Base-by-base conservation (phyloP, 2,797 vertebrate genomes). In the Cryptoprocta ferox region DNA sequence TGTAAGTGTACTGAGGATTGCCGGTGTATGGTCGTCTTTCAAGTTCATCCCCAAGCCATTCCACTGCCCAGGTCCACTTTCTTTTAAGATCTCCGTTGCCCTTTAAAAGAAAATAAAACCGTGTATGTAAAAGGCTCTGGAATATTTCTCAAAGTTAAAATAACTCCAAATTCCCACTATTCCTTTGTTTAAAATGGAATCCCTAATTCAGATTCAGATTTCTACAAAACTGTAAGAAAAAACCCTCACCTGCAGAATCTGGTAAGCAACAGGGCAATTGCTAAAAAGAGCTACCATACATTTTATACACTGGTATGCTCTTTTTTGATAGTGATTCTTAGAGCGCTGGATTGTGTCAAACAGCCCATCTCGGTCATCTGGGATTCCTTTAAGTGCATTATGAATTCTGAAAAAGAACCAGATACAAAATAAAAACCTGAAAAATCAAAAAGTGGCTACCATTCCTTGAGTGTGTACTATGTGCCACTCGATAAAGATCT, bases 301-400 rank as follows among this genome's bases (percentile, higher is more conserved):
- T 98, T 99, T 99, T 98, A 99, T 99, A 98, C 99, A 99, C 97
- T 99, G 99, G 98, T 99, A 99, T 91, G 99, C 99, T 98, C 99
- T 99, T 98, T 99, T 99, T 99, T 99, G 99, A 98, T 99, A 99
- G 99, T 99, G 99, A 99, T 99, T 99, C 98, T 99, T 99, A 14
- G 99, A 99, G 98, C 99, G 99, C 98, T 99, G 99, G 98, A 99
- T 99, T 98, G 99, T 99, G 98, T 99, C 99, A 98, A 99, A 99
- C 0, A 99, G 99, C 68, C 99, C 99, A 96, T 99, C 99, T 96
- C 99, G 98, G 98, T 99, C 99, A 98, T 99, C 99, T 0, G 99
- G 99, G 97, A 99, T 99, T 98, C 99, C 99, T 98, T 99, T 99
- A 97, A 99, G 99, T 97, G 99, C 99, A 97, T 99, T 99, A 99